A percentile compares a stretch with the other conserved stretches of the same genome.
Evolutionary conservation across 2,113 vertebrate genomes (phyloP).

Genomic region (Okapia johnstoni): DNA sequence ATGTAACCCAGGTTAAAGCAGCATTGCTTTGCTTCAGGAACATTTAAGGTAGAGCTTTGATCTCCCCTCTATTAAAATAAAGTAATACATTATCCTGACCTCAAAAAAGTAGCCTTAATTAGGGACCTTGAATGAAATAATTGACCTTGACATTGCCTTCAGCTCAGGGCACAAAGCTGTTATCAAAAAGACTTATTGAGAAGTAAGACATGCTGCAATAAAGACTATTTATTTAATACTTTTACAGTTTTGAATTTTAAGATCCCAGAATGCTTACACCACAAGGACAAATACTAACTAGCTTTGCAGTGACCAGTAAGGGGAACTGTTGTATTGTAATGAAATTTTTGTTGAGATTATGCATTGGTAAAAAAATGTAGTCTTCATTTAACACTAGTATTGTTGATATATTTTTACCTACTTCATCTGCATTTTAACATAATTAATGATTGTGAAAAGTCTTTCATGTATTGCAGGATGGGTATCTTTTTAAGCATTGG

Average conservation of each 20-base stretch:
- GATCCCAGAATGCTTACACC: conserved; percentile 46
- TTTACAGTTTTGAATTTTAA: conserved; percentile 42
- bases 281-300: conserved; percentile 70
- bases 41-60: conserved; percentile 60
- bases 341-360: conserved; percentile 70
- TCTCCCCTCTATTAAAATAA: conserved; percentile 72
- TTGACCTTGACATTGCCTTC: conserved; percentile 80
- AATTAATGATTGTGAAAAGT: conserved; percentile 64
- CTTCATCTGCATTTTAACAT: conserved; percentile 71
- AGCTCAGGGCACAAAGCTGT: conserved; percentile 73
- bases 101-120: conserved; percentile 74
- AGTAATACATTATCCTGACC: conserved; percentile 75
- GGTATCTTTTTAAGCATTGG: conserved; percentile 47
- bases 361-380: conserved; percentile 60
- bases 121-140: conserved; percentile 77
- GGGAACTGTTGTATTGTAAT: conserved; percentile 58
- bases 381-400: conserved; percentile 70
- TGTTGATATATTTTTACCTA: conserved; percentile 71
- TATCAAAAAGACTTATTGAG: conserved; percentile 71
- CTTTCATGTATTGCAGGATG: conserved; percentile 1
- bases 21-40: not conserved
- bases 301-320: conserved; percentile 34
- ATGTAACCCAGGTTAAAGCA: conserved; percentile 48
- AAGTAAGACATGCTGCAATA: conserved; percentile 66
- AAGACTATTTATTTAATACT: conserved; percentile 72